These are phyloP conservation scores for Castor canadensis DNA, from an alignment of 2,113 vertebrate species.

Conservation along the genomic window DNA sequence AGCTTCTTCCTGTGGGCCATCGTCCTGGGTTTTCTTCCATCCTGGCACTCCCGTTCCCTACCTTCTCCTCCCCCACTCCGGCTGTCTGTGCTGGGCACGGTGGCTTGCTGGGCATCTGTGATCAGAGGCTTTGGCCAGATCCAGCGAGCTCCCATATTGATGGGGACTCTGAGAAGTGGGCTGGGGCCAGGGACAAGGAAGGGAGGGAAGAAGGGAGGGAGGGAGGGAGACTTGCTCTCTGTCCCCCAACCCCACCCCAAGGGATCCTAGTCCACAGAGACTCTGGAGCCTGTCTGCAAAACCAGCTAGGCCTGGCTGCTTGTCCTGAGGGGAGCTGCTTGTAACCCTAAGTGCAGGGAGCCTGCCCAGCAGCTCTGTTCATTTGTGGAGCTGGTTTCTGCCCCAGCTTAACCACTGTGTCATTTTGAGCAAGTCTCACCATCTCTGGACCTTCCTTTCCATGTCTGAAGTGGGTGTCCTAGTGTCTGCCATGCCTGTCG, in stretches of 20 bases:
- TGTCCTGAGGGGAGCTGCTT: neutral
- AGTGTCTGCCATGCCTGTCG: fast-evolving
- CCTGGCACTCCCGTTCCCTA: neutral
- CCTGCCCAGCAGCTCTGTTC: neutral
- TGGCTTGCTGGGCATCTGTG: slow-evolving; percentile 31
- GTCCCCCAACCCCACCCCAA: neutral
- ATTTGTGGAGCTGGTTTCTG: neutral
- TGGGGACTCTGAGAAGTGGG: neutral
- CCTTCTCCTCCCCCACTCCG: neutral
- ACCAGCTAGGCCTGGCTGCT: neutral
- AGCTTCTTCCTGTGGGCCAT: neutral
- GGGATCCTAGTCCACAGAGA: neutral
- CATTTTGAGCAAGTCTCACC: neutral
- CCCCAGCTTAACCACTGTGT: neutral
- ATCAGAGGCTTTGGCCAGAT: slow-evolving; percentile 14
- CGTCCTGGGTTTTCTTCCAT: neutral
- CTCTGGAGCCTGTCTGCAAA: neutral
- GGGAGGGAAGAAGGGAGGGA: neutral
- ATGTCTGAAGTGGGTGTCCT: neutral
- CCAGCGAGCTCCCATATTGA: neutral
- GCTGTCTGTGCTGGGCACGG: slow-evolving; percentile 16
- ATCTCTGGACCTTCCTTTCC: neutral
- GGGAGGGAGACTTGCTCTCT: neutral
- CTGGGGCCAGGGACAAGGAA: neutral
- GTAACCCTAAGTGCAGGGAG: neutral